Evolutionary conservation across 1,140 invertebrate genomes (phyloP).

Genomic region (Leptinotarsa texana): DNA sequence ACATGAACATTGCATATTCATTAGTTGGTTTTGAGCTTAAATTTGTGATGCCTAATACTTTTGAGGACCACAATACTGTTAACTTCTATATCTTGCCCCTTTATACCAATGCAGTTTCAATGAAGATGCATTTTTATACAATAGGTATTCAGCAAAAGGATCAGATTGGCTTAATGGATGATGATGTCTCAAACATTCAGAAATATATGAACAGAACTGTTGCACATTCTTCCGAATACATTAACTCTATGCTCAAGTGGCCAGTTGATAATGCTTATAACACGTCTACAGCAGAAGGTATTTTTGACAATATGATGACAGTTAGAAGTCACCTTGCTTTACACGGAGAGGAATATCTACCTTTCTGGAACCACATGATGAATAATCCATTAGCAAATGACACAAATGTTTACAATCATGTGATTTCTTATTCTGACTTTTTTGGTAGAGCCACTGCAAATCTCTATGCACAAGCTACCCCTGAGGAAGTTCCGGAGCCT

Average conservation of each 20-base stretch:
- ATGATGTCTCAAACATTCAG: neutral
- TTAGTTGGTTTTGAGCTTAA: neutral
- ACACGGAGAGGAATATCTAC: neutral
- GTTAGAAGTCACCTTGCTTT: neutral
- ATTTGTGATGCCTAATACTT: neutral
- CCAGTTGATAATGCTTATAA: neutral
- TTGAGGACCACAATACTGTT: neutral
- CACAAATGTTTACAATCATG: neutral
- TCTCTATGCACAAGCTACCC: neutral
- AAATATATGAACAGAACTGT: neutral
- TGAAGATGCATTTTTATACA: slow-evolving; percentile 1
- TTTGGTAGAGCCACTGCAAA: neutral
- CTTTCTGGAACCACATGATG: neutral
- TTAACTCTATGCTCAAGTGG: neutral
- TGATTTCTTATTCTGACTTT: neutral
- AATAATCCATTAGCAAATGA: neutral
- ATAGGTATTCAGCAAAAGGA: neutral
- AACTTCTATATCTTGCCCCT: neutral
- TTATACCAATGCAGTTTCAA: neutral
- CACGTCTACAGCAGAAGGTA: neutral
- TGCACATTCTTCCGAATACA: neutral
- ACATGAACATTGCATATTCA: neutral
- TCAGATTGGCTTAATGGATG: neutral
- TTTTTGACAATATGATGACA: neutral
- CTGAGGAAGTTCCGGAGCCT: neutral